A percentile compares a stretch with the other conserved stretches of the same genome.
These are phyloP conservation scores for Agrotis clavis DNA, from an alignment of 2,888 invertebrate genomes.

Conservation along the genomic window DNA sequence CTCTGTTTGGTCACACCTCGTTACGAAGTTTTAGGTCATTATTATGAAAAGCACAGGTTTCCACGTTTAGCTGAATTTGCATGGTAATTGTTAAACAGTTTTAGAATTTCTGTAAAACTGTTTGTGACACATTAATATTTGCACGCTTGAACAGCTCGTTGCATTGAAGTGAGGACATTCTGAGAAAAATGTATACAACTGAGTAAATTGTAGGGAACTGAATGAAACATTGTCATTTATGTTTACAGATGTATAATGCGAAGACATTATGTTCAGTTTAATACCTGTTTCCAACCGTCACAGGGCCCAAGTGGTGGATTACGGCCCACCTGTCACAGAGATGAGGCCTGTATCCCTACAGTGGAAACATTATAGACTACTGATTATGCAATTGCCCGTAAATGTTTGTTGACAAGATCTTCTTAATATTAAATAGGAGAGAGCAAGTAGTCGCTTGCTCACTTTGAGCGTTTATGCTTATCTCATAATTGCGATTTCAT, in stretches of 20 bases:
- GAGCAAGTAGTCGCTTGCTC: conserved; percentile 29
- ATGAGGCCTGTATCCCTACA: no score
- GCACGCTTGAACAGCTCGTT: conserved; percentile 18
- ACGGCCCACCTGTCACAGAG: no score
- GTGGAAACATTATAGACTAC: no score
- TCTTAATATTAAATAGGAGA: conserved; percentile 47
- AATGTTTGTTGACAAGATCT: conserved; percentile 44
- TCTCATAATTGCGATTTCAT: conserved; percentile 57
- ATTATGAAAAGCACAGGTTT: conserved; percentile 13
- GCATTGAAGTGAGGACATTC: conserved; percentile 37
- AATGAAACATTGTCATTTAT: conserved; percentile 23
- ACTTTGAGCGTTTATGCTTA: conserved; percentile 43
- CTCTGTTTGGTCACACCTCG: conserved; percentile 33
- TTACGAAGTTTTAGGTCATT: conserved; percentile 15
- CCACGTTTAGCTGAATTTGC: conserved; percentile 39
- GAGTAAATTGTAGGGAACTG: conserved; percentile 2
- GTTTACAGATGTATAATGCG: conserved; percentile 6
- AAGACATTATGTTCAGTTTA: conserved; percentile 18
- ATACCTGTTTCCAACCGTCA: conserved; percentile 1
- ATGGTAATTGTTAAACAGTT: conserved; percentile 36
- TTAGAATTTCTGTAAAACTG: conserved; percentile 26
- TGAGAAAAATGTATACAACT: conserved; percentile 8
- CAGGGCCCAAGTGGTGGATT: no score
- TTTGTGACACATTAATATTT: conserved; percentile 42
- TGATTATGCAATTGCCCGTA: neutral